Conservation (phyloP, 1,140 invertebrate species). For the Eupeodes corollae region DNA sequence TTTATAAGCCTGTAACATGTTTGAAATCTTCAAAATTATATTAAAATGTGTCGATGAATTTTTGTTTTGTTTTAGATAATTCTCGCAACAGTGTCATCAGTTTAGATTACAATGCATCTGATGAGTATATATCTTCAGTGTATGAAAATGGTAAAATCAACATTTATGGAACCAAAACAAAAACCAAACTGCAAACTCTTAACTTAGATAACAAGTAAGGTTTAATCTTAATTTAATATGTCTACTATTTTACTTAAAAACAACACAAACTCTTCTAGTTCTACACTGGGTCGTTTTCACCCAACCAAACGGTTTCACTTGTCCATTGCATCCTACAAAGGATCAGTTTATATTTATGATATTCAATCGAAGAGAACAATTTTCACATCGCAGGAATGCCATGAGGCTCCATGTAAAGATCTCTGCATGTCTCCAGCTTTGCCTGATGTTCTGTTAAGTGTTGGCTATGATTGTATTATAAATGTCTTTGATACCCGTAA, state of each 20-base stretch:
- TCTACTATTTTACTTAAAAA: not conserved
- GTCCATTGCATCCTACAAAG: conserved; percentile 25
- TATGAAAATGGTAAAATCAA: conserved; percentile 26
- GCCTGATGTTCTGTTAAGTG: conserved; percentile 26
- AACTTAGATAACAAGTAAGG: conserved; percentile 26
- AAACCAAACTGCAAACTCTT: conserved; percentile 25
- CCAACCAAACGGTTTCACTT: conserved; percentile 28
- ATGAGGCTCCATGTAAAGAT: conserved; percentile 30
- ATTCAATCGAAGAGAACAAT: conserved; percentile 23
- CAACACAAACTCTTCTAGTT: conserved; percentile 8
- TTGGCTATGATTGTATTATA: conserved; percentile 31
- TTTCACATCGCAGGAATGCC: conserved; percentile 22
- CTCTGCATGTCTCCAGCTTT: conserved; percentile 21
- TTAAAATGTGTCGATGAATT: not conserved
- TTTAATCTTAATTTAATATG: not conserved
- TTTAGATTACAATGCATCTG: conserved; percentile 29
- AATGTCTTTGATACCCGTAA: conserved; percentile 32
- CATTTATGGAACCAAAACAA: conserved; percentile 29
- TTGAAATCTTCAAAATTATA: not conserved
- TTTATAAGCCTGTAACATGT: too few relatives aligned
- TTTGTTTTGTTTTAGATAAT: conserved; percentile 8
- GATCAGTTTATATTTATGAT: conserved; percentile 26
- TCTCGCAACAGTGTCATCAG: conserved; percentile 23
- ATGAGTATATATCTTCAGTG: conserved; percentile 33
- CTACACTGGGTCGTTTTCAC: conserved; percentile 31